These are phyloP conservation scores for Diloba caeruleocephala DNA, from an alignment of 2,888 invertebrate species.

Conservation along the genomic window DNA sequence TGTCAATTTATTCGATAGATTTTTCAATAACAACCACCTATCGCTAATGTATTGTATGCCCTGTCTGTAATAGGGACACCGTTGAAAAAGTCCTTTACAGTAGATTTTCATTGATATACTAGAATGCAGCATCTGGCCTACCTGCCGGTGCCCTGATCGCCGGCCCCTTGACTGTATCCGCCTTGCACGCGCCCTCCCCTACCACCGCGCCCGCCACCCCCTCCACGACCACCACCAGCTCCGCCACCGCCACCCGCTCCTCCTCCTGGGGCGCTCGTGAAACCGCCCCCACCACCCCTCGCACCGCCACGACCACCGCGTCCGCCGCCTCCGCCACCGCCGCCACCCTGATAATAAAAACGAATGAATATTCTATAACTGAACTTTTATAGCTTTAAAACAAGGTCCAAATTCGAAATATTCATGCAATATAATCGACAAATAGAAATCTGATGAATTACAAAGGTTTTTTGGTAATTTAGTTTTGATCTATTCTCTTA, in stretches of 20 bases:
- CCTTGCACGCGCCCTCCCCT: constrained; percentile 51
- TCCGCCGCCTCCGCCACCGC: constrained; percentile 68
- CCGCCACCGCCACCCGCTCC: constrained; percentile 69
- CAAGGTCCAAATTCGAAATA: too few species aligned
- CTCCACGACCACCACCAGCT: constrained; percentile 59
- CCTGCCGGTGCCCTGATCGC: constrained; percentile 70
- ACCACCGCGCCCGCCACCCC: constrained; percentile 63
- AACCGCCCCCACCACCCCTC: constrained; percentile 58
- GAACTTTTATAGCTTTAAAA: too few species aligned
- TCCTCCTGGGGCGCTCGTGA: constrained; percentile 51
- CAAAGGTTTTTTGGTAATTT: too few species aligned
- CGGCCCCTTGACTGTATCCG: constrained; percentile 53
- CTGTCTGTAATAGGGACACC: too few species aligned
- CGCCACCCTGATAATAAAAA: constrained; percentile 56
- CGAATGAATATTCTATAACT: too few species aligned
- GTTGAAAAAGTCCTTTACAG: too few species aligned
- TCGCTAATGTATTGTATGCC: too few species aligned
- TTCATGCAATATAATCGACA: too few species aligned
- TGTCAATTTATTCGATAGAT: too few species aligned
- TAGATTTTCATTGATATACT: too few species aligned
- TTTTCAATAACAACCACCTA: background rate
- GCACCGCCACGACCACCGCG: constrained; percentile 51
- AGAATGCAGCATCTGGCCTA: constrained; percentile 22
- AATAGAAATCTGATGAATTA: too few species aligned
- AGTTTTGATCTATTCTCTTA: too few species aligned